Evolutionary conservation across 2,797 vertebrate species (phyloP), one percentile per base, ranked within the genome.

Genomic region (Heterohyrax brucei): DNA sequence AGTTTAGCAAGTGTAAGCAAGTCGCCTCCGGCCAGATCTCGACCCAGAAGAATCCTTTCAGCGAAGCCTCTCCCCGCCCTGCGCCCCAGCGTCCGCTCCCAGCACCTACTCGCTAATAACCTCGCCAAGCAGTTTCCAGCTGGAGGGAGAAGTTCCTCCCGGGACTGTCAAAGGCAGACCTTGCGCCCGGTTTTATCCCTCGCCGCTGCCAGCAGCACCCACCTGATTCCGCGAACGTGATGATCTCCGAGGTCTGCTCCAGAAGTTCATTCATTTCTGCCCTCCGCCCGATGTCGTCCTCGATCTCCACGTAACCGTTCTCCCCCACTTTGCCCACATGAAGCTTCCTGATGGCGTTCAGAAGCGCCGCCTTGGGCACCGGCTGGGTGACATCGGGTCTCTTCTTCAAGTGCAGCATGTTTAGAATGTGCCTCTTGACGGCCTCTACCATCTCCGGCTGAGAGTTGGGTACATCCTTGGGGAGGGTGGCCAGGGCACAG

Each of bases 351-450:
- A 99, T 99, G 93, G 99, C 99, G 72, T 99, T 99, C 95, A 99
- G 99, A 95, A 99, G 98, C 9, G 99, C 99, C 21, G 99, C 99
- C 62, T 99, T 99, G 94, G 99, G 99, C 95, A 99, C 99, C 1
- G 99, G 98, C 97, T 99, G 99, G 5, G 99, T 99, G 97, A 99
- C 98, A 98, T 99, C 99, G 94, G 99, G 99, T 97, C 99, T 99
- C 97, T 99, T 97, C 95, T 99, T 98, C 98, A 99, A 98, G 98
- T 99, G 99, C 98, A 99, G 98, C 99, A 99, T 99, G 98, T 99
- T 99, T 93, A 99, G 98, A 89, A 99, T 99, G 99, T 99, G 99
- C 93, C 98, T 99, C 98, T 99, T 99, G 87, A 99, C 99, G 26
- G 99, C 99, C 98, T 99, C 99, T 98, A 99, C 99, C 99, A 99